phyloP scores from a whole-genome alignment of 37 sponge, comb jelly and placozoan genomes.

The Ephydatia muelleri region DNA sequence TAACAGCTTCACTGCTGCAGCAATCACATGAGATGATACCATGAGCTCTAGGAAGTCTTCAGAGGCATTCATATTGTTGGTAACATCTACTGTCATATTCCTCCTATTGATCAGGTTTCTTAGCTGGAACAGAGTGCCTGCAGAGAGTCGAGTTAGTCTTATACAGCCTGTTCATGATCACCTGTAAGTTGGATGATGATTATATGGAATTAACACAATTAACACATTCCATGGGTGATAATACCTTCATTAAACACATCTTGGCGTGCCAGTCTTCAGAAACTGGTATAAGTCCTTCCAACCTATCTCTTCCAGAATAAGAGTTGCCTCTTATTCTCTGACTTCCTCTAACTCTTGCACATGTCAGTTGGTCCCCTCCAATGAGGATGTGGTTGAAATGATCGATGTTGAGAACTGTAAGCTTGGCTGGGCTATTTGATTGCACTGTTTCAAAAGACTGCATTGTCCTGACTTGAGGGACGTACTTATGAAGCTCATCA shows the following conservation, averaged over 20 bases:
- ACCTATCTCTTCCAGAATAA: background rate
- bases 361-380: constrained; percentile 36
- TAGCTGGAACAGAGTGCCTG: background rate
- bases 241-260: background rate
- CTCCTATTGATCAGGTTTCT: background rate
- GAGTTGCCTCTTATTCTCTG: constrained; percentile 7
- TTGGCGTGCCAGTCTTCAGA: constrained; percentile 43
- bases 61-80: background rate
- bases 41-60: too few species aligned
- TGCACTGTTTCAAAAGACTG: background rate
- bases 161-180: background rate
- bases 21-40: too few species aligned
- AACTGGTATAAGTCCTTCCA: constrained; percentile 25
- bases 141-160: too few species aligned
- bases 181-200: background rate
- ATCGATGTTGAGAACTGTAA: too few species aligned
- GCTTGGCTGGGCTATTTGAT: too few species aligned
- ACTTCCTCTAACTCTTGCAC: constrained; percentile 10
- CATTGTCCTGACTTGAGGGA: background rate
- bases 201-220: background rate
- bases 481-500: background rate
- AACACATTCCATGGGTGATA: background rate
- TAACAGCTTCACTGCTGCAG: background rate
- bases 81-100: background rate
- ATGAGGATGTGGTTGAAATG: constrained; percentile 12